Conservation (phyloP, 2,797 vertebrate species). For the Rhinatrema bivittatum region DNA sequence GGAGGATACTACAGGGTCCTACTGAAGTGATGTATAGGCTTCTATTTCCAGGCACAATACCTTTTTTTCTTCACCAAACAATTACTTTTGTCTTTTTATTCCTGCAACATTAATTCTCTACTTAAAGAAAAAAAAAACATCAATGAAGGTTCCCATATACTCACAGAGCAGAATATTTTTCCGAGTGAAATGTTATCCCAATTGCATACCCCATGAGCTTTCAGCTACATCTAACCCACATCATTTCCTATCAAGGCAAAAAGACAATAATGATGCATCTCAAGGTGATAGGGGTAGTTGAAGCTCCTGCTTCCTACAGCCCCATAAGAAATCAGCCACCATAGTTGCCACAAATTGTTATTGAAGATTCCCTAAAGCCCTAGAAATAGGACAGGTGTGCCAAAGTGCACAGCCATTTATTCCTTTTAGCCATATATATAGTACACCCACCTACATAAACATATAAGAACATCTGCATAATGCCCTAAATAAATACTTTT, state of each 20-base stretch:
- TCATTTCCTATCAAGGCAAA: slow-evolving; percentile 32
- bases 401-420: slow-evolving; percentile 7
- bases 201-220: slow-evolving; percentile 2
- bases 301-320: slow-evolving; percentile 52
- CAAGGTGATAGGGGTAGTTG: slow-evolving; percentile 41
- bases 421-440: slow-evolving; percentile 16
- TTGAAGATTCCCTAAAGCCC: slow-evolving; percentile 9
- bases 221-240: slow-evolving; percentile 32
- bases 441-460: too few species aligned
- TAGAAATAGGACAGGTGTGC: slow-evolving; percentile 29
- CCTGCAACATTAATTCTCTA: too few species aligned
- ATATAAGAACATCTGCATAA: slow-evolving; percentile 29
- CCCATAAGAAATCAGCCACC: slow-evolving; percentile 43
- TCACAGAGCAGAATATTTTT: slow-evolving; percentile 1
- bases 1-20: not conserved
- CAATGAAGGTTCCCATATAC: too few species aligned
- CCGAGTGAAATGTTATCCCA: slow-evolving; percentile 1
- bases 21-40: not conserved
- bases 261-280: slow-evolving; percentile 29
- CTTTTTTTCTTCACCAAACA: not conserved
- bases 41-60: not conserved
- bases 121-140: too few species aligned
- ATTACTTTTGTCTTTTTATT: too few species aligned
- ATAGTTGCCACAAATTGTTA: slow-evolving; percentile 56
- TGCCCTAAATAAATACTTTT: not conserved